Conservation (phyloP, 2,113 vertebrate species). For the Geothlypis trichas region DNA sequence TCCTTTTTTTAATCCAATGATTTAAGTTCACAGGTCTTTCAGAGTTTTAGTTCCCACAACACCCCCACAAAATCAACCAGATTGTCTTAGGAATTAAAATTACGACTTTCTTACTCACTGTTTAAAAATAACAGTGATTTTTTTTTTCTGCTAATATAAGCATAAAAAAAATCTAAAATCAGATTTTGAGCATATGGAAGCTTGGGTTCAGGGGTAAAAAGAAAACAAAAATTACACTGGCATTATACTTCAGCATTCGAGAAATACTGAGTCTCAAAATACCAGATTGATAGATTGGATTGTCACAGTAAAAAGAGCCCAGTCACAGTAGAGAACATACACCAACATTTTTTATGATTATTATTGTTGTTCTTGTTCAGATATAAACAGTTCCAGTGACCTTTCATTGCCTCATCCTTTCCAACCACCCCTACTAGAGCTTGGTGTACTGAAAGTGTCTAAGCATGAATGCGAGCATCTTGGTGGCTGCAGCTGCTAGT, state of each 20-base stretch:
- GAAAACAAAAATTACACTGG: neutral
- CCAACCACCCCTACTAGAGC: slow-evolving; percentile 49
- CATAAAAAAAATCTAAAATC: neutral
- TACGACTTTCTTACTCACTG: slow-evolving; percentile 7
- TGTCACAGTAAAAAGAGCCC: neutral
- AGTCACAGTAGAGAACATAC: slow-evolving; percentile 1
- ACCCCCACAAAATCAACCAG: slow-evolving; percentile 6
- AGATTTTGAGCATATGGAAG: neutral
- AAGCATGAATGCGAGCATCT: slow-evolving; percentile 55
- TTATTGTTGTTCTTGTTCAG: slow-evolving; percentile 29
- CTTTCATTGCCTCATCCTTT: slow-evolving; percentile 68
- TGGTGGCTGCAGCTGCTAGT: slow-evolving; percentile 64
- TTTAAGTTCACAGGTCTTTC: neutral
- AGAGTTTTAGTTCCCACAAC: neutral
- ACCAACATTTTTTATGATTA: neutral
- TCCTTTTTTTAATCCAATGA: neutral
- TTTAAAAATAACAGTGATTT: slow-evolving; percentile 33
- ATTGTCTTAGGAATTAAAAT: neutral
- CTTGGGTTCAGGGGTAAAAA: neutral
- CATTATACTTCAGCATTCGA: neutral
- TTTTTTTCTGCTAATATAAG: neutral
- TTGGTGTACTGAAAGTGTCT: slow-evolving; percentile 65
- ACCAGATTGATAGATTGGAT: neutral
- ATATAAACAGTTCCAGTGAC: slow-evolving; percentile 59
- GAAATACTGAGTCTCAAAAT: neutral